These are phyloP conservation scores for Aleadryas rufinucha DNA, from an alignment of 2,113 vertebrate genomes.

Conservation along the genomic window DNA sequence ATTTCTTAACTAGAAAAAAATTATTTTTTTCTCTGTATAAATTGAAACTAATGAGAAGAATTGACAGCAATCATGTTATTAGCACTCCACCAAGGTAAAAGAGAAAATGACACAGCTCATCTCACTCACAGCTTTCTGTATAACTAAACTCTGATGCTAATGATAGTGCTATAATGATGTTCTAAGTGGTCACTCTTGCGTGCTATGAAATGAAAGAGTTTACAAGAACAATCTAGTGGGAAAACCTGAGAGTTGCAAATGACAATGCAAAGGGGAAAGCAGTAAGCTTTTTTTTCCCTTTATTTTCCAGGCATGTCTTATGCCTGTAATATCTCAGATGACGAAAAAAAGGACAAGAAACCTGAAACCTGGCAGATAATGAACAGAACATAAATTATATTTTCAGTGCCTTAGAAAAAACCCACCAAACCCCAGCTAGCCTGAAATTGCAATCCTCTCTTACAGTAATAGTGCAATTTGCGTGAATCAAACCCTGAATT, in stretches of 20 bases:
- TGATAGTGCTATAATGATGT: neutral
- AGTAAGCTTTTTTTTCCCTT: neutral
- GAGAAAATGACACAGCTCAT: conserved; percentile 48
- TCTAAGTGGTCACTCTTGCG: conserved; percentile 54
- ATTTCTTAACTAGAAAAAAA: neutral
- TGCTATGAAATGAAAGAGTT: conserved; percentile 44
- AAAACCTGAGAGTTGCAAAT: conserved; percentile 69
- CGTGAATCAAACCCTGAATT: conserved; percentile 68
- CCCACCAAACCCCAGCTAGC: neutral
- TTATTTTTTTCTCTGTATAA: neutral
- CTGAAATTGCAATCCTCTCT: conserved; percentile 53
- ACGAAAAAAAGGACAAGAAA: conserved; percentile 54
- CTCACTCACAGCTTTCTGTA: conserved; percentile 31
- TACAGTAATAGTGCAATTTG: conserved; percentile 62
- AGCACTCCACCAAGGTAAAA: conserved; percentile 20
- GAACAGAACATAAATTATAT: conserved; percentile 59
- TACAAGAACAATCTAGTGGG: conserved; percentile 60
- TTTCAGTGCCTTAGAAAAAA: conserved; percentile 19
- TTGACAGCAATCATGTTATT: conserved; percentile 26
- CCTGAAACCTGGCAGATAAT: conserved; percentile 58
- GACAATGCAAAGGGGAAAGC: conserved; percentile 55
- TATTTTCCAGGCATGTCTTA: conserved; percentile 57
- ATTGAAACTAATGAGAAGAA: conserved; percentile 18
- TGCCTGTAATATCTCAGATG: conserved; percentile 57
- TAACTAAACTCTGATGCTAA: conserved; percentile 26